phyloP scores from a whole-genome alignment of 2,888 invertebrate species.

The Gymnosoma rotundatum region DNA sequence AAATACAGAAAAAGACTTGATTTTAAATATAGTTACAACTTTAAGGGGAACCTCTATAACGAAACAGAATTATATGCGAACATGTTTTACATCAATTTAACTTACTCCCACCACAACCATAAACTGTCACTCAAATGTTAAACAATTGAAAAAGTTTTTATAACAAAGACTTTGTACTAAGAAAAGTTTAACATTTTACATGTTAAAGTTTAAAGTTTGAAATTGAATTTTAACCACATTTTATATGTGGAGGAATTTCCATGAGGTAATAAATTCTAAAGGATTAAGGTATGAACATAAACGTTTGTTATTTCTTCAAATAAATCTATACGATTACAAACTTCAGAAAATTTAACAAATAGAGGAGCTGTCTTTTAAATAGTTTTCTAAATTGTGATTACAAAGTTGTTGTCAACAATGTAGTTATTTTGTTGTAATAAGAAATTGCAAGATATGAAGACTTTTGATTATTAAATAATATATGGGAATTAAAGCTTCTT shows the following conservation, averaged over 20 bases:
- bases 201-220: constrained; percentile 40
- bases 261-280: constrained; percentile 22
- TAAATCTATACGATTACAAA: neutral
- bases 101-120: constrained; percentile 34
- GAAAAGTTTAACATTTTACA: constrained; percentile 16
- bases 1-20: too few species aligned
- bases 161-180: constrained; percentile 23
- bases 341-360: too few species aligned
- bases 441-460: too few species aligned
- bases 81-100: neutral
- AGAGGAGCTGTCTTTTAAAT: too few species aligned
- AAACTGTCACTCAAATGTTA: constrained; percentile 66
- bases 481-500: too few species aligned
- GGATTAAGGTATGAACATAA: neutral
- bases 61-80: neutral
- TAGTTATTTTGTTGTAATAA: too few species aligned
- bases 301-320: neutral
- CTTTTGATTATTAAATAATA: too few species aligned
- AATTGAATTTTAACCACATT: constrained; percentile 55
- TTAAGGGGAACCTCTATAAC: neutral
- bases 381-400: too few species aligned
- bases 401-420: neutral
- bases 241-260: neutral
- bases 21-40: neutral
- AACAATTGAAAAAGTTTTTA: constrained; percentile 54